Evolutionary conservation across 2,797 vertebrate genomes (phyloP), one percentile per base, ranked within the genome.

Genomic region (Lates japonicus): DNA sequence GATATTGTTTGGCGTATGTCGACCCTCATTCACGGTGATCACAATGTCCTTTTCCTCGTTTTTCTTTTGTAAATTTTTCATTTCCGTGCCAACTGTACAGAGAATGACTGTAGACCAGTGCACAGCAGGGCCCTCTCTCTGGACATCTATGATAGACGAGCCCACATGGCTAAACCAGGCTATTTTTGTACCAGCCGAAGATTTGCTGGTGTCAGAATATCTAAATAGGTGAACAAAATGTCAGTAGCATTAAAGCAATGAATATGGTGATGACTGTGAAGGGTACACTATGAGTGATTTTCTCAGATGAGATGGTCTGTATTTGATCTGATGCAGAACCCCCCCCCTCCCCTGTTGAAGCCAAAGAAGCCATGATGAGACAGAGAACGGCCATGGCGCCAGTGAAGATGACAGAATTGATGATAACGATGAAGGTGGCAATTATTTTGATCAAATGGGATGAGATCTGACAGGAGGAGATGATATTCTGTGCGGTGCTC

Each of bases 401-500:
- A 29, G 74, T 68, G 81, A 84, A 86, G 87, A 93, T 89, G 92
- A 89, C 93, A 91, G 89, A 90, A 90, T 85, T 84, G 90, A 91
- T 90, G 91, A 86, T 93, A 89, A 90, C 86, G 86, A 92, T 87
- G 92, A 90, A 92, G 91, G 86, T 81, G 91, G 90, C 90, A 91
- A 91, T 94, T 93, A 94, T 93, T 93, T 81, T 92, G 92, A 94
- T 92, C 86, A 92, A 91, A 92, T 84, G 85, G 86, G 89, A 93
- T 91, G 90, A 90, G 89, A 90, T 92, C 76, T 93, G 92, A 93
- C 90, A 89, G 92, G 87, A 86, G 92, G 88, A 94, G 93, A 94
- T 94, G 90, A 89, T 93, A 90, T 88, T 88, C 87, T 1, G 68
- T 8, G 68, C 80, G 70, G 91, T 88, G 93, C 92, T 93, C 92